Conservation (phyloP, 2,888 invertebrate genomes). For the Pelosia muscerda region DNA sequence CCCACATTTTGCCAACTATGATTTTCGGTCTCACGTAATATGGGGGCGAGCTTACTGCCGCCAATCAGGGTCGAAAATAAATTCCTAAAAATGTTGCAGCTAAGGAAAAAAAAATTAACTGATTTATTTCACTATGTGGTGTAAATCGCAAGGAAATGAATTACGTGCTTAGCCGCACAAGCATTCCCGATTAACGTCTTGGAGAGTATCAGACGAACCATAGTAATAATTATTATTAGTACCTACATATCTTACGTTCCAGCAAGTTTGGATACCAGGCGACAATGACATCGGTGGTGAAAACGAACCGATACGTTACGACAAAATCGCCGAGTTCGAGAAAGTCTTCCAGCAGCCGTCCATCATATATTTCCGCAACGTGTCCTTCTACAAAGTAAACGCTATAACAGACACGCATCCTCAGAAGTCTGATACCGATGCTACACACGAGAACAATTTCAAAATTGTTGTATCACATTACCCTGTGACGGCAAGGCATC, state of each 20-base stretch:
- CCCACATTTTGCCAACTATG: no score
- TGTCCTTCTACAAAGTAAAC: constrained; percentile 92
- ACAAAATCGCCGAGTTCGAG: constrained; percentile 91
- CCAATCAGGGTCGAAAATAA: no score
- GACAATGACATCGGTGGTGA: constrained; percentile 99
- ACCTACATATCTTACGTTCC: constrained; percentile 54
- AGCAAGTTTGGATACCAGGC: constrained; percentile 96
- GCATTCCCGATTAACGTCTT: no score
- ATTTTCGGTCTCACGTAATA: no score
- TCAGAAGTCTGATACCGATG: constrained; percentile 62
- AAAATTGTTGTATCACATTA: constrained; percentile 92
- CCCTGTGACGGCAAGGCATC: constrained; percentile 81
- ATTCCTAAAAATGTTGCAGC: no score
- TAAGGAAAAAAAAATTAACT: no score
- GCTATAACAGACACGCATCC: constrained; percentile 89
- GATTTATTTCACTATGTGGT: no score
- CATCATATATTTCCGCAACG: constrained; percentile 86
- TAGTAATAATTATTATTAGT: no score
- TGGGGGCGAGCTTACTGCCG: no score
- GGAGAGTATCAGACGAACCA: no score
- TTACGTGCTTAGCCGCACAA: no score
- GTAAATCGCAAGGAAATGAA: no score
- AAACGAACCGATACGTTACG: constrained; percentile 89
- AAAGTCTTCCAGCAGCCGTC: constrained; percentile 91
- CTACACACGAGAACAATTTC: constrained; percentile 76